Evolutionary conservation across 2,113 vertebrate species (phyloP).

Genomic region (Rhagologus leucostigma): DNA sequence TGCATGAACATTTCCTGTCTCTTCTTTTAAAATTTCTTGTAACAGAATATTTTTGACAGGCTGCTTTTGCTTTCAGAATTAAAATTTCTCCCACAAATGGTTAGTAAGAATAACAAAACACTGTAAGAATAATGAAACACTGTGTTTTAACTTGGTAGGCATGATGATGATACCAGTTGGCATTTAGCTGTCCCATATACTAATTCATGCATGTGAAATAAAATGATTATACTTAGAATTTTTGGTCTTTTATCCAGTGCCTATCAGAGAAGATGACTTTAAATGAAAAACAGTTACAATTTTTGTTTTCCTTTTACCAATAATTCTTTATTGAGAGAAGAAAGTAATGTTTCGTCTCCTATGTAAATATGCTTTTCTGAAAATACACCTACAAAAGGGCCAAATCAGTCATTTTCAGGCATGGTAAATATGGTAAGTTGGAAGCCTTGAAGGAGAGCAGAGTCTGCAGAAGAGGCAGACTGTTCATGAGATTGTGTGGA

Average conservation of each 20-base stretch:
- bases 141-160: background rate
- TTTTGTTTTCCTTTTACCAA: background rate
- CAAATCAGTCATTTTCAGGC: background rate
- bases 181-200: constrained; percentile 45
- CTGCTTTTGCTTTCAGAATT: constrained; percentile 28
- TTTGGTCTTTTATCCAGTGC: background rate
- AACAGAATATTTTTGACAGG: background rate
- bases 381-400: background rate
- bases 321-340: background rate
- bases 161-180: constrained; percentile 25
- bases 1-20: background rate
- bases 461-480: background rate
- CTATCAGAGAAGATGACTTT: background rate
- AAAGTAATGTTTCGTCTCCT: background rate
- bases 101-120: background rate
- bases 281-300: background rate
- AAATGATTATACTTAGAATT: background rate
- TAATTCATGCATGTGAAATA: constrained; percentile 51
- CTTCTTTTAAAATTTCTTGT: background rate
- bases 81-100: background rate
- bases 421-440: background rate
- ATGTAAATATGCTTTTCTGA: background rate
- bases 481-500: background rate
- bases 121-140: background rate
- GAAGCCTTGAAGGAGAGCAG: background rate